Base-by-base conservation (phyloP, 30 jellyfish, hydroid and myxozoan species). In the Cassiopea andromeda region DNA sequence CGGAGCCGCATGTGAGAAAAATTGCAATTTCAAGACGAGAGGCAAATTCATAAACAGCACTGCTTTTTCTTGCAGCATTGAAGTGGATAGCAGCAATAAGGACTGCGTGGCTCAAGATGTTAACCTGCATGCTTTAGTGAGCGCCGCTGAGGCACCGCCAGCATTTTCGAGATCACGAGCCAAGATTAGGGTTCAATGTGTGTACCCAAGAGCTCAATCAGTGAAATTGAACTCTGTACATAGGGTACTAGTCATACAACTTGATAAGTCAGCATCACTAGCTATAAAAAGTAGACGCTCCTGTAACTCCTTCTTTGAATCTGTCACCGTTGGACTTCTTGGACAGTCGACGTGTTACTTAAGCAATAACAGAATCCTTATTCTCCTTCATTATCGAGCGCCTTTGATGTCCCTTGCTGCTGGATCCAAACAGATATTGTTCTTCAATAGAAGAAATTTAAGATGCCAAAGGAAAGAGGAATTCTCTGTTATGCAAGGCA, bases 91-190 rank as follows among this genome's bases (percentile, higher is more conserved):
- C 10, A 9, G n/a, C 74, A 77, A 15, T 17, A 27, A 16, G 19
- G n/a, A 47, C 10, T 77, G 86, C 49, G 54, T 15, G 18, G 88
- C 94, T 7, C 88, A 77, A 69, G 75, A 48, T 38, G 19, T 86
- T 48, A 69, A 73, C 64, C 60, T 86, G 44, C 77, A 75, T 27
- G 81, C 77, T 45, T 47, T 86, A 19, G 9, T 78, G 38, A 86
- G 94, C 83, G 13, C 89, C 15, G 94, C 94, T 48, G 94, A 75
- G 5, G 44, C 43, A 67, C 82, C 78, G 7, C 83, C 88, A 18
- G 15, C 64, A 1, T 73, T 67, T 60, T 75, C 94, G 7, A 44
- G 50, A 2, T 67, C 84, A 77, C 44, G 44, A 7, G 83, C 94
- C 5, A 44, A 38, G 43, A 19, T 77, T 1, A 15, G 7, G 0